These are phyloP conservation scores for Pterois miles DNA, from an alignment of 2,797 vertebrate species.

Conservation along the genomic window DNA sequence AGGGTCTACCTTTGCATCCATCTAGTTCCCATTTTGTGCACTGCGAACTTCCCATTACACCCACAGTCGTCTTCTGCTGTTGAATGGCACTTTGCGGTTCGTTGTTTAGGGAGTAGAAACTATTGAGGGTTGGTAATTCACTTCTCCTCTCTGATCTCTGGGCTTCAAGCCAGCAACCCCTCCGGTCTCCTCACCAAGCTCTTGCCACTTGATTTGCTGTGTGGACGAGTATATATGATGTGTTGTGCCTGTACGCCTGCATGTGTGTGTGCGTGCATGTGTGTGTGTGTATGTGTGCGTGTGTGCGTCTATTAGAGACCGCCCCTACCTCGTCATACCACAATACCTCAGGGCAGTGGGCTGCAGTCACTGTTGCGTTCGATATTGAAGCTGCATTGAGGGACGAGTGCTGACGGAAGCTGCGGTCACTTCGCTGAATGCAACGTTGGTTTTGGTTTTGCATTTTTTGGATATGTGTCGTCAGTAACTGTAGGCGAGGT, in stretches of 20 bases:
- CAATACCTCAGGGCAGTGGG: slow-evolving; percentile 76
- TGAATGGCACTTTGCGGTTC: slow-evolving; percentile 13
- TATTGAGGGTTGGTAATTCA: slow-evolving; percentile 13
- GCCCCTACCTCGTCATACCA: slow-evolving; percentile 62
- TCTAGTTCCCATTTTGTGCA: background rate
- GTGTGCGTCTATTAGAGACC: slow-evolving; percentile 34
- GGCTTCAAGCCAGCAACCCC: slow-evolving; percentile 10
- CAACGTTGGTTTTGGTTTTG: slow-evolving; percentile 59
- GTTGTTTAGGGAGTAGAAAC: background rate
- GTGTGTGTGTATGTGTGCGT: slow-evolving; percentile 17
- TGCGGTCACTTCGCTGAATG: slow-evolving; percentile 55
- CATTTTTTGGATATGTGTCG: slow-evolving; percentile 52
- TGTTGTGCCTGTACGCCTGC: slow-evolving; percentile 15
- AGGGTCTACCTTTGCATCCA: background rate
- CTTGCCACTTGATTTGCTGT: slow-evolving; percentile 31
- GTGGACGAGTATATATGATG: slow-evolving; percentile 20
- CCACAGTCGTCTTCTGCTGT: background rate
- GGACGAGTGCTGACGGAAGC: slow-evolving; percentile 46
- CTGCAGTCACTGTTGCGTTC: slow-evolving; percentile 61
- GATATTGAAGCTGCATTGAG: slow-evolving; percentile 55
- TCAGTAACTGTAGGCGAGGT: slow-evolving; percentile 75
- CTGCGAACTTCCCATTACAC: background rate
- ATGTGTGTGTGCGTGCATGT: slow-evolving; percentile 5
- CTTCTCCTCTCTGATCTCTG: background rate
- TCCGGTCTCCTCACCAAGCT: slow-evolving; percentile 1